Evolutionary conservation across 1,140 invertebrate species (phyloP).

Genomic region (Lordiphosa clarofinis): DNA sequence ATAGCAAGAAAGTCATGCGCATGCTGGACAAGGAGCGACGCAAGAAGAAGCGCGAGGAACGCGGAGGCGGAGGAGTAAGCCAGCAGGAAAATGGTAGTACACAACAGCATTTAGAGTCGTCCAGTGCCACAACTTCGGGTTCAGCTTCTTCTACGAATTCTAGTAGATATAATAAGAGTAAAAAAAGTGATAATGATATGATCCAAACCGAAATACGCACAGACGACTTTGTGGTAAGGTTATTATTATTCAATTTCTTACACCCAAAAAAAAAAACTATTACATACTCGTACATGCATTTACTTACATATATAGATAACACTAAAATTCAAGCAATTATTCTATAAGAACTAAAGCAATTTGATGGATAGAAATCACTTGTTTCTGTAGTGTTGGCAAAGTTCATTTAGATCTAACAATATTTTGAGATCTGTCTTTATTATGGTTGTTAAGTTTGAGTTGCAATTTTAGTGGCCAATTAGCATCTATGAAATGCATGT

Average conservation of each 20-base stretch:
- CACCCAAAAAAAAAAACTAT: constrained; percentile 42
- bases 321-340: too few species aligned
- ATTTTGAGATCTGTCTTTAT: too few species aligned
- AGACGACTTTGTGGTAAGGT: constrained; percentile 80
- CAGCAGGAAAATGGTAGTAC: constrained; percentile 62
- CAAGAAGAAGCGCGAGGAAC: constrained; percentile 84
- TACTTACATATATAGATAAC: not conserved
- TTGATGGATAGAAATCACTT: too few species aligned
- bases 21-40: constrained; percentile 89
- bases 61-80: constrained; percentile 13
- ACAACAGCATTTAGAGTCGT: constrained; percentile 67
- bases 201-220: constrained; percentile 80
- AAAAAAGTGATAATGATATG: constrained; percentile 79
- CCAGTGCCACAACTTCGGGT: constrained; percentile 39
- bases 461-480: too few species aligned
- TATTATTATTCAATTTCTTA: constrained; percentile 80
- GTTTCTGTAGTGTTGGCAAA: too few species aligned
- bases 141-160: constrained; percentile 21
- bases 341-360: too few species aligned
- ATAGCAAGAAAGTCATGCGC: constrained; percentile 93
- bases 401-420: too few species aligned
- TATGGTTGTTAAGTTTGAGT: too few species aligned
- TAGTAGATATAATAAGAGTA: constrained; percentile 69
- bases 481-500: too few species aligned
- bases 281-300: constrained; percentile 7